phyloP scores from a whole-genome alignment of 2,113 vertebrate genomes.

The Scalopus aquaticus region DNA sequence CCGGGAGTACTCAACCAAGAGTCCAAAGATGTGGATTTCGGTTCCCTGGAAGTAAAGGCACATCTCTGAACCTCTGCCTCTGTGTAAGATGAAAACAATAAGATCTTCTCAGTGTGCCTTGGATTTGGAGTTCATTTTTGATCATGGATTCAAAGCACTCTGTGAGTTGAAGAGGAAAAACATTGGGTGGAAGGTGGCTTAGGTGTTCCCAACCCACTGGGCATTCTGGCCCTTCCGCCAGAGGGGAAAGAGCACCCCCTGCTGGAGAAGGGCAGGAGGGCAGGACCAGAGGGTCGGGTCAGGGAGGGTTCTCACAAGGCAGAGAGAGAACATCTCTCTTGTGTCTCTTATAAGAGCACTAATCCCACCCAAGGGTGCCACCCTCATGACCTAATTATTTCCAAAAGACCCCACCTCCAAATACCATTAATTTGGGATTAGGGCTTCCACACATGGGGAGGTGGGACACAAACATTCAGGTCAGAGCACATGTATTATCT shows the following conservation, averaged over 20 bases:
- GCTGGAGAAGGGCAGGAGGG: constrained; percentile 31
- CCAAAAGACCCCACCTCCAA: too few relatives aligned
- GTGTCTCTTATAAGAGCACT: too few relatives aligned
- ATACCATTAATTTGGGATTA: too few relatives aligned
- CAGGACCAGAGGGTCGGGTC: neutral
- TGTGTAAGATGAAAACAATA: neutral
- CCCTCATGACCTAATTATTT: too few relatives aligned
- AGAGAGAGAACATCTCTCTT: too few relatives aligned
- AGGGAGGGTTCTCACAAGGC: too few relatives aligned
- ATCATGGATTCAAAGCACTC: neutral
- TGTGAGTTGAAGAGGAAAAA: neutral
- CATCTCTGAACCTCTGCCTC: neutral
- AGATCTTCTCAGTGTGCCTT: neutral
- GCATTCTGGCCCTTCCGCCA: accelerated
- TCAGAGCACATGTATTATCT: too few relatives aligned
- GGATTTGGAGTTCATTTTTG: neutral
- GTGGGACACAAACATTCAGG: too few relatives aligned
- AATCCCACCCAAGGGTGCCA: too few relatives aligned
- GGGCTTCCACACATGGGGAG: too few relatives aligned
- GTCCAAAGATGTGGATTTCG: neutral
- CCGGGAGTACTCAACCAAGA: neutral
- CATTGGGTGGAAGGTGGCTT: neutral
- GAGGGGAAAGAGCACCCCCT: constrained; percentile 60
- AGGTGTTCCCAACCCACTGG: neutral
- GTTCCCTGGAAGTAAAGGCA: neutral